phyloP scores from a whole-genome alignment of 1,140 invertebrate genomes.

The Seison nebaliae region DNA sequence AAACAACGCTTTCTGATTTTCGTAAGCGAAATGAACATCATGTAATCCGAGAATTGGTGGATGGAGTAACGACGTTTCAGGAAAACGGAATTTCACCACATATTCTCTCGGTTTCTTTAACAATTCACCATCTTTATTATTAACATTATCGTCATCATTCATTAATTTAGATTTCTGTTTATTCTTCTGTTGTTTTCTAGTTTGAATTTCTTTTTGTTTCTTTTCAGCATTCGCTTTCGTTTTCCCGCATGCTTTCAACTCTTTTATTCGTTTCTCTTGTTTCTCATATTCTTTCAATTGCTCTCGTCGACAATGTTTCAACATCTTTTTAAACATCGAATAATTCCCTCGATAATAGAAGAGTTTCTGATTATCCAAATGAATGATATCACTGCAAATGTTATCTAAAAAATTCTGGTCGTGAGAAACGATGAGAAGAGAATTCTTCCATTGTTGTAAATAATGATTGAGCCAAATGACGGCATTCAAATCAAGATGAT shows the following conservation, averaged over 20 bases:
- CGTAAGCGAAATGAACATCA: slow-evolving; percentile 51
- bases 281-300: slow-evolving; percentile 90
- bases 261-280: slow-evolving; percentile 74
- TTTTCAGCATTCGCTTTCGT: slow-evolving; percentile 78
- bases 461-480: slow-evolving; percentile 98
- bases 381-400: slow-evolving; percentile 92
- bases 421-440: slow-evolving; percentile 80
- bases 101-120: slow-evolving; percentile 67
- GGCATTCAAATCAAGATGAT: slow-evolving; percentile 66
- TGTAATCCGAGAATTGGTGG: slow-evolving; percentile 77
- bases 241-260: slow-evolving; percentile 70
- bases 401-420: slow-evolving; percentile 97
- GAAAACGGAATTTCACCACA: slow-evolving; percentile 83
- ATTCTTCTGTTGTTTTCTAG: slow-evolving; percentile 75
- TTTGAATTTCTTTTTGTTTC: slow-evolving; percentile 64
- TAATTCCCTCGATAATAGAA: slow-evolving; percentile 96
- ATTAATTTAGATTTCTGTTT: slow-evolving; percentile 23
- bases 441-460: slow-evolving; percentile 88
- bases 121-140: slow-evolving; percentile 48
- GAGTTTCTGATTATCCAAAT: slow-evolving; percentile 71
- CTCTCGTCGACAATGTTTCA: slow-evolving; percentile 71
- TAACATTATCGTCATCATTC: slow-evolving; percentile 26
- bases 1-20: slow-evolving; percentile 50
- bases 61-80: slow-evolving; percentile 66
- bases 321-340: slow-evolving; percentile 78